These are phyloP conservation scores for Arothron firmamentum DNA, from an alignment of 2,113 vertebrate species.

Conservation along the genomic window DNA sequence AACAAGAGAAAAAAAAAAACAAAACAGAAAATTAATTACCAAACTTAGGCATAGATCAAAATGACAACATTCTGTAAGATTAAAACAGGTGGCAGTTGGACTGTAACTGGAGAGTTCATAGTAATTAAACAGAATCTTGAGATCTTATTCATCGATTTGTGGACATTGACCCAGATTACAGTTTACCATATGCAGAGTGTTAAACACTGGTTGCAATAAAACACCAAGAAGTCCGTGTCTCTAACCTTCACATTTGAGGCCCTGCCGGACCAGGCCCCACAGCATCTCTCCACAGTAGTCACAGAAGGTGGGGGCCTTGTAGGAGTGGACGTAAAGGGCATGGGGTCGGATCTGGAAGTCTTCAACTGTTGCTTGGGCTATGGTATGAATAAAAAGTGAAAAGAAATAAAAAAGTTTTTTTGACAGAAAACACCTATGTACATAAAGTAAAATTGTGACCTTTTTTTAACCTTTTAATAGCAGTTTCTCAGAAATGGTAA, in stretches of 20 bases:
- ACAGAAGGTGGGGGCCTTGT: constrained; percentile 98
- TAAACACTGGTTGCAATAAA: too few species aligned
- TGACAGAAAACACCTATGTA: background rate
- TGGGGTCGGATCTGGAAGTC: constrained; percentile 99
- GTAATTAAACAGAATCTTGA: constrained; percentile 16
- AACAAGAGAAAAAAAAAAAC: background rate
- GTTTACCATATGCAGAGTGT: too few species aligned
- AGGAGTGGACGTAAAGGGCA: constrained; percentile 96
- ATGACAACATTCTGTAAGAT: constrained; percentile 17
- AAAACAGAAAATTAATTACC: constrained; percentile 10
- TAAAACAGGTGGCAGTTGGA: background rate
- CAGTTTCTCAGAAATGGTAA: too few species aligned
- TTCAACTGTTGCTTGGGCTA: constrained; percentile 95
- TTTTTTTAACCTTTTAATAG: too few species aligned
- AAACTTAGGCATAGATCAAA: background rate
- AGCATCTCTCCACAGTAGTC: constrained; percentile 99
- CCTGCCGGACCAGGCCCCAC: constrained; percentile 97
- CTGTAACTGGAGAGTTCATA: background rate
- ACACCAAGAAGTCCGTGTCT: background rate
- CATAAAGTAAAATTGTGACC: too few species aligned
- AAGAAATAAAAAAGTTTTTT: background rate
- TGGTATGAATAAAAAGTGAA: constrained; percentile 27
- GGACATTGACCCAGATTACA: constrained; percentile 4
- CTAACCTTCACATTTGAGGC: constrained; percentile 98
- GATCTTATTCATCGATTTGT: background rate